Base-by-base conservation (phyloP, 2,888 invertebrate genomes). In the Drosophila leonis region DNA sequence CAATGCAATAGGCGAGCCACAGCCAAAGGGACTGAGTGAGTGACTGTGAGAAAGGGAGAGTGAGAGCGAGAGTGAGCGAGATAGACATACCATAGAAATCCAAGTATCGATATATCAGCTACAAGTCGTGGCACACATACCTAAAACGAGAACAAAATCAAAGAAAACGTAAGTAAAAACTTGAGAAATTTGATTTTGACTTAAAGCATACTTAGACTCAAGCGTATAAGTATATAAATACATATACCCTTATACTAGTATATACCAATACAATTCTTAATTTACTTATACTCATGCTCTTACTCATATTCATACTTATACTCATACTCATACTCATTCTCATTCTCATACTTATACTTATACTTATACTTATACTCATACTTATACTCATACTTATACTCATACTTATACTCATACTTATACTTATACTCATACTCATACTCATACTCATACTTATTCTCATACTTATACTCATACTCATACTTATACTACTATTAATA, bases 61-160 rank as follows among this genome's bases (percentile, higher is more conserved):
- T 18, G n/a, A 9, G 31, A 35, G 52, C 9, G 24, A 20, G 41
- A 29, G 29, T 12, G 55, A 29, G 41, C 9, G 37, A 18, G 33
- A 18, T 18, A 37, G n/a, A 7, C 33, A 7, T 51, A 51, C 52
- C 46, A 46, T 20, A 49, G 31, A 15, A 44, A 18, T 27, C 12
- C 33, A 29, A 20, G 39, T 46, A 46, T 44, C 27, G 35, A 61
- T 42, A 49, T 39, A 33, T 48, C 41, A 35, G 56, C 35, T 35
- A 13, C 18, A 41, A 39, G 27, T 46, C 44, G 31, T 37, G 51
- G n/a, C 3, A 37, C 51, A 39, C 54, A 49, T 57, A 76, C 78
- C 78, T 78, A 51, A 9, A 76, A 76, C 18, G 72, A 72, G 44
- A 69, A 37, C 41, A n/a, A 48, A 42, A 44, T 24, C 33, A 29